phyloP scores from a whole-genome alignment of 2,888 invertebrate genomes.

The Hipparchia sbordonii region DNA sequence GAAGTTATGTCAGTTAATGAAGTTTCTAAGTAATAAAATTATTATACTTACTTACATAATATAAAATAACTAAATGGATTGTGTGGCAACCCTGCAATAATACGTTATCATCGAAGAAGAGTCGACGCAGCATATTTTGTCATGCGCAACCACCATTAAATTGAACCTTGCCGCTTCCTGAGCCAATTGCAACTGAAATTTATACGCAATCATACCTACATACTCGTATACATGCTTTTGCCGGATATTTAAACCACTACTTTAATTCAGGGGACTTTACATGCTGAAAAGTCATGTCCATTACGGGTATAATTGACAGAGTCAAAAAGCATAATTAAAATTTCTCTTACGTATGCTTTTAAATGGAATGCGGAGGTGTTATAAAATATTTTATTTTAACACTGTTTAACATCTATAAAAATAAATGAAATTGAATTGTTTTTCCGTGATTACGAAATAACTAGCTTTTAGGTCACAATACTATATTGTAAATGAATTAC shows the following conservation, averaged over 20 bases:
- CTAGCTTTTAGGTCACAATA: too few species aligned
- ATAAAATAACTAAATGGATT: slow-evolving; percentile 28
- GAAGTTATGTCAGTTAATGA: too few species aligned
- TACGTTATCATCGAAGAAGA: slow-evolving; percentile 45
- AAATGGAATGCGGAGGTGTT: slow-evolving; percentile 9
- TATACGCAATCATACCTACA: slow-evolving; percentile 38
- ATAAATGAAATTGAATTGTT: too few species aligned
- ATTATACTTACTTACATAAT: not conserved
- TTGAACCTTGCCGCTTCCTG: slow-evolving; percentile 75
- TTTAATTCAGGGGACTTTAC: slow-evolving; percentile 21
- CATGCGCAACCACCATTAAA: slow-evolving; percentile 79
- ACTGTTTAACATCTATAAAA: not conserved
- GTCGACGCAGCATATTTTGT: slow-evolving; percentile 63
- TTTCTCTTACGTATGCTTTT: slow-evolving; percentile 22
- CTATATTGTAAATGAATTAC: too few species aligned
- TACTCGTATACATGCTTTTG: slow-evolving; percentile 31
- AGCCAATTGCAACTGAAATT: slow-evolving; percentile 72
- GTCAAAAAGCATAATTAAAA: slow-evolving; percentile 28
- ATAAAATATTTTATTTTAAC: not conserved
- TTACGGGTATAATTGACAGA: slow-evolving; percentile 25
- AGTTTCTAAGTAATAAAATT: not conserved
- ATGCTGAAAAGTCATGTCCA: slow-evolving; percentile 29
- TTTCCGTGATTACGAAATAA: not conserved
- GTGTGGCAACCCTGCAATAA: slow-evolving; percentile 38
- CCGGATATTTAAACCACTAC: slow-evolving; percentile 26